A percentile compares a stretch with the other conserved stretches of the same genome.
These are phyloP conservation scores for Scelioninae gen. 1 DNA, from an alignment of 2,888 invertebrate genomes.

Conservation along the genomic window DNA sequence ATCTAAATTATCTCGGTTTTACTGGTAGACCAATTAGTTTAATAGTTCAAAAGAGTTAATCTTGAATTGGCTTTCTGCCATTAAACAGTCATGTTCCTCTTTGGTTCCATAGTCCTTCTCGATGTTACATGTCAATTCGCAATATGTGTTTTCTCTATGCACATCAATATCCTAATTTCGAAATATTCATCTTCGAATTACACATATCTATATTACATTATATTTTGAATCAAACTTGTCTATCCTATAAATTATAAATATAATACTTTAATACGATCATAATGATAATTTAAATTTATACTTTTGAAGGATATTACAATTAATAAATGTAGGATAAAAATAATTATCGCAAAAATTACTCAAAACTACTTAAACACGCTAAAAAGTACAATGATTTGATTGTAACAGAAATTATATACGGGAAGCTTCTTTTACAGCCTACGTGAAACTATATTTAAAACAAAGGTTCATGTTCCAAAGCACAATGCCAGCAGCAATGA, in stretches of 20 bases:
- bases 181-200: neutral
- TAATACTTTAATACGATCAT: too few relatives aligned
- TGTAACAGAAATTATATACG: constrained; percentile 20
- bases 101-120: constrained; percentile 57
- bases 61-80: constrained; percentile 70
- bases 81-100: constrained; percentile 63
- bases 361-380: neutral
- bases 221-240: too few relatives aligned
- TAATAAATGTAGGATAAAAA: too few relatives aligned
- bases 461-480: constrained; percentile 70
- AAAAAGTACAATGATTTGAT: constrained; percentile 9
- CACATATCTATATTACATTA: neutral
- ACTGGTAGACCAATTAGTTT: constrained; percentile 69
- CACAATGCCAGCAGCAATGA: constrained; percentile 67
- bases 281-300: too few relatives aligned
- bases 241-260: too few relatives aligned
- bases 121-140: constrained; percentile 66
- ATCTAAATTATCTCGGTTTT: constrained; percentile 66
- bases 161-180: constrained; percentile 22
- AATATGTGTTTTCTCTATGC: constrained; percentile 47
- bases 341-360: too few relatives aligned
- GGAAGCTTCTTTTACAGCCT: constrained; percentile 54
- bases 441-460: constrained; percentile 67
- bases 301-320: too few relatives aligned
- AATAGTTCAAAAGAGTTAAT: constrained; percentile 70